These are phyloP conservation scores for Platysternon megacephalum DNA, from an alignment of 2,113 vertebrate genomes.

Conservation along the genomic window DNA sequence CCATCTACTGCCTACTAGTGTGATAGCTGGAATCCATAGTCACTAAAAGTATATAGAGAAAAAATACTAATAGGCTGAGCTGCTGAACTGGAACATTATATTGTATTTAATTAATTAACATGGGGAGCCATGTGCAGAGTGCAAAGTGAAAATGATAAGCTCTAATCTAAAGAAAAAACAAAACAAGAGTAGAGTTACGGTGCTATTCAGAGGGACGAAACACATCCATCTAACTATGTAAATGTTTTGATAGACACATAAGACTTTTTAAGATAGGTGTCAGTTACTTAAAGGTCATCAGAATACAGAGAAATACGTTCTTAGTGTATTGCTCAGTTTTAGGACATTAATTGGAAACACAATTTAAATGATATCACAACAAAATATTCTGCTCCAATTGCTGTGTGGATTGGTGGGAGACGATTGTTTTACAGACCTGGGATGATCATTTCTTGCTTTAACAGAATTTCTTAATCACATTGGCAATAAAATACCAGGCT, in stretches of 20 bases:
- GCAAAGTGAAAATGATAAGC: neutral
- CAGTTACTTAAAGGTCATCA: neutral
- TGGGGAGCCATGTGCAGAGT: neutral
- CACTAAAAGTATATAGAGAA: neutral
- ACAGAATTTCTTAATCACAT: too few relatives aligned
- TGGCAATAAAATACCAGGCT: too few relatives aligned
- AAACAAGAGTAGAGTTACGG: neutral
- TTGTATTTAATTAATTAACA: neutral
- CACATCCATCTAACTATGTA: neutral
- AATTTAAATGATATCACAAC: neutral
- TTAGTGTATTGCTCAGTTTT: neutral
- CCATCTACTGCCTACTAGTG: neutral
- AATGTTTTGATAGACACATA: neutral
- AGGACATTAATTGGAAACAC: constrained; percentile 5
- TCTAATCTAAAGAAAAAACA: neutral
- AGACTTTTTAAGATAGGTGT: neutral
- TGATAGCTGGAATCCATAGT: neutral
- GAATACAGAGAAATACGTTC: neutral
- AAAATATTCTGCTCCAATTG: neutral
- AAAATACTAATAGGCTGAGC: neutral
- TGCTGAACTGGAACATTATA: neutral
- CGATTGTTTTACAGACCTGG: too few relatives aligned
- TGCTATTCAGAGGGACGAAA: neutral
- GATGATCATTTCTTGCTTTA: too few relatives aligned
- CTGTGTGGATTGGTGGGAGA: neutral